Evolutionary conservation across 2,113 vertebrate genomes (phyloP).

Genomic region (Telmatochromis bifrenatus): DNA sequence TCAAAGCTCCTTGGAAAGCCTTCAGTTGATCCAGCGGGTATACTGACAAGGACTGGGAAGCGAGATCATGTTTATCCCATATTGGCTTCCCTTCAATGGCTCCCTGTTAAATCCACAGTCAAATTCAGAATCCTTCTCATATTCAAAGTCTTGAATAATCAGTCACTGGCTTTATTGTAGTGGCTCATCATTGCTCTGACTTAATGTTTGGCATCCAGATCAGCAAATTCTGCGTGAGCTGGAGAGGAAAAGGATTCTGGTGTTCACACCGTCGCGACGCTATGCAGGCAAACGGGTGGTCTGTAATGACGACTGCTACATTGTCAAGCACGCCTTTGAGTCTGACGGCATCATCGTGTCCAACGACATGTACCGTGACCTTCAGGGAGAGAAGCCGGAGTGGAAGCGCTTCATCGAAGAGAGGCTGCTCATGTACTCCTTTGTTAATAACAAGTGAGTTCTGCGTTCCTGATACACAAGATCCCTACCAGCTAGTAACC

Average conservation of each 20-base stretch:
- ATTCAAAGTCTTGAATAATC: not conserved
- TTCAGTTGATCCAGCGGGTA: not conserved
- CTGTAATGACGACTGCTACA: conserved; percentile 91
- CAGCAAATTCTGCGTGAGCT: conserved; percentile 88
- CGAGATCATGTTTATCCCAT: not conserved
- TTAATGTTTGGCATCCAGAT: conserved; percentile 63
- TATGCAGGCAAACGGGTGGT: conserved; percentile 87
- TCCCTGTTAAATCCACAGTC: not conserved
- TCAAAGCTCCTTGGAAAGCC: not conserved
- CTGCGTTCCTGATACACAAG: not conserved
- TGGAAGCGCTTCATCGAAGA: conserved; percentile 96
- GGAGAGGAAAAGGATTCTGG: conserved; percentile 87
- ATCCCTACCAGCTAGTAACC: not conserved
- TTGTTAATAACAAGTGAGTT: conserved; percentile 91
- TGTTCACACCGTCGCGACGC: conserved; percentile 87
- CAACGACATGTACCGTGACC: conserved; percentile 90
- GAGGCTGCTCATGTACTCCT: conserved; percentile 91
- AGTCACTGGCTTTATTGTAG: not conserved
- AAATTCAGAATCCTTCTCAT: not conserved
- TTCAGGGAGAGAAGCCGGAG: conserved; percentile 81
- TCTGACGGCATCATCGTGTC: conserved; percentile 88
- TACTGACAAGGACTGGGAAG: not conserved
- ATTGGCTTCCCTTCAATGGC: not conserved
- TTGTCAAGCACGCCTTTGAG: conserved; percentile 84
- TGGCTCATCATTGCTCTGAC: not conserved